Conservation (phyloP, 2,797 vertebrate genomes). For the Clamator glandarius region DNA sequence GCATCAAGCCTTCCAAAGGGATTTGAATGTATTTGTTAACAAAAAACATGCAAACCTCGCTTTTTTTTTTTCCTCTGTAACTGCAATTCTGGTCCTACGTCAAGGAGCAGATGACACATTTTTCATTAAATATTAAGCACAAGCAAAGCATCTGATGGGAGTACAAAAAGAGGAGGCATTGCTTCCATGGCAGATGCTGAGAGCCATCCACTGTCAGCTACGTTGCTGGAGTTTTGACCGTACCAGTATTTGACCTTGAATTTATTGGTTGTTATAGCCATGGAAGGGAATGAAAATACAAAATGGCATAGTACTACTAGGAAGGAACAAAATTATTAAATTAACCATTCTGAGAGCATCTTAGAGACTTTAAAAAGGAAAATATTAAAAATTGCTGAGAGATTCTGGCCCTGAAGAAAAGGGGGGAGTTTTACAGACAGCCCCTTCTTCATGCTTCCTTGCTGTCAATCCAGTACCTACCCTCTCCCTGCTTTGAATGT, state of each 20-base stretch:
- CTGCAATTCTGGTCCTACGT: neutral
- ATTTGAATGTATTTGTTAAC: neutral
- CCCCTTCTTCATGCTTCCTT: neutral
- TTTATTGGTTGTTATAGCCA: neutral
- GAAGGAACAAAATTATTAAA: conserved; percentile 3
- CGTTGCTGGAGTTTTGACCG: neutral
- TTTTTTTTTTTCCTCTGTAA: neutral
- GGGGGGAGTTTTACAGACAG: neutral
- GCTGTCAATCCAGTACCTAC: neutral
- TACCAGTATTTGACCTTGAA: neutral
- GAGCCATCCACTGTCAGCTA: neutral
- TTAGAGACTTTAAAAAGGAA: neutral
- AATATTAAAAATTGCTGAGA: neutral
- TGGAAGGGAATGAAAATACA: neutral
- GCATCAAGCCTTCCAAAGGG: neutral
- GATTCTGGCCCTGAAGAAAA: neutral
- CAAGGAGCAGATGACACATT: conserved; percentile 10
- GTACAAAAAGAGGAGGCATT: neutral
- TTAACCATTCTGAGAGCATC: neutral
- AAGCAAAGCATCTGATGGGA: neutral
- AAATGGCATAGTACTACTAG: neutral
- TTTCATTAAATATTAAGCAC: conserved; percentile 46
- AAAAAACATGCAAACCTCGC: neutral
- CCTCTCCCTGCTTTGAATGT: neutral
- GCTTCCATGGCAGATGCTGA: neutral